These are phyloP conservation scores for Drosophila burlai DNA, from an alignment of 1,140 invertebrate species.

Conservation along the genomic window DNA sequence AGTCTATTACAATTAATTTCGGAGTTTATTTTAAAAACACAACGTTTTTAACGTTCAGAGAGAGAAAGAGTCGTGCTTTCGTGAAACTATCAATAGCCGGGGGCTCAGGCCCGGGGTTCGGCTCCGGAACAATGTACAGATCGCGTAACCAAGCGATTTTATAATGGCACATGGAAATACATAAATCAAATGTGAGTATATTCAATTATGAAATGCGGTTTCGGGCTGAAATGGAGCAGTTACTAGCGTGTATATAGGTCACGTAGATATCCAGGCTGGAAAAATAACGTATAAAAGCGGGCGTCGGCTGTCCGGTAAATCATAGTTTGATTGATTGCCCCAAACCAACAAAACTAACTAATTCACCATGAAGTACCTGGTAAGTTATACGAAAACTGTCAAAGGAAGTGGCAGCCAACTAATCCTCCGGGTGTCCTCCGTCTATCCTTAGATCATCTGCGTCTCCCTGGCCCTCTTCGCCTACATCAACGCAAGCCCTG, in stretches of 20 bases:
- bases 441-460: slow-evolving; percentile 47
- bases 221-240: slow-evolving; percentile 38
- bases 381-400: slow-evolving; percentile 42
- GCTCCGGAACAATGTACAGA: slow-evolving; percentile 46
- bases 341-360: slow-evolving; percentile 74
- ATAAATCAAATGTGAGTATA: slow-evolving; percentile 50
- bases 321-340: slow-evolving; percentile 80
- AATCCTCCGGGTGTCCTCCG: slow-evolving; percentile 25
- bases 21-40: slow-evolving; percentile 30
- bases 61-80: slow-evolving; percentile 34
- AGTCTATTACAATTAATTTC: slow-evolving; percentile 15
- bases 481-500: slow-evolving; percentile 56
- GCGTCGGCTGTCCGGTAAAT: slow-evolving; percentile 43
- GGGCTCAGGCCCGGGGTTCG: slow-evolving; percentile 31
- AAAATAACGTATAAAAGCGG: slow-evolving; percentile 69
- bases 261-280: slow-evolving; percentile 65
- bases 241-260: slow-evolving; percentile 53
- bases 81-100: slow-evolving; percentile 8
- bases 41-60: slow-evolving; percentile 57
- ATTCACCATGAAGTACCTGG: slow-evolving; percentile 80
- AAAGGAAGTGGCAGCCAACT: slow-evolving; percentile 25
- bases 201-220: slow-evolving; percentile 63
- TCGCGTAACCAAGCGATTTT: slow-evolving; percentile 77
- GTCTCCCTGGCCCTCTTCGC: slow-evolving; percentile 61
- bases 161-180: slow-evolving; percentile 59